phyloP scores from a whole-genome alignment of 2,113 vertebrate species.

The Quiscalus mexicanus region DNA sequence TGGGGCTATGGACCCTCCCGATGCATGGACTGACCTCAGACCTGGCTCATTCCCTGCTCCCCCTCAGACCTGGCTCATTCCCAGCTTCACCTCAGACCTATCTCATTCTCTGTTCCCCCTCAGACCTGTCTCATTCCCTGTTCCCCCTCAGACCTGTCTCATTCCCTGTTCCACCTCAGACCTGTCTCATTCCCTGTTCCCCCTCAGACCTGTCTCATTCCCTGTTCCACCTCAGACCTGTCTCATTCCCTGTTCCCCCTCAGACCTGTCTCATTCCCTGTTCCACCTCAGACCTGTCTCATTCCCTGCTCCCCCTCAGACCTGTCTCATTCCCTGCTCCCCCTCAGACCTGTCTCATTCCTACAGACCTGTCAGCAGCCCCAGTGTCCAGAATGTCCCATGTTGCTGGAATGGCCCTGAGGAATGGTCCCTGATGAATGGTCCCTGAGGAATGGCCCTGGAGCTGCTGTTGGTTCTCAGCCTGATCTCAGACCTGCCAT shows the following conservation, averaged over 20 bases:
- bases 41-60: no score
- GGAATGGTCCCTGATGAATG: background rate
- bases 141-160: background rate
- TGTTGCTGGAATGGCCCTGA: background rate
- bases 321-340: no score
- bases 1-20: background rate
- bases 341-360: background rate
- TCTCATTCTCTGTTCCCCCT: background rate
- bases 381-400: fast-evolving
- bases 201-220: background rate
- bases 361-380: fast-evolving
- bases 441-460: background rate
- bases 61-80: background rate
- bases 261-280: background rate
- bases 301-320: no score
- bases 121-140: no score
- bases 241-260: background rate
- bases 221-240: background rate
- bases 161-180: background rate
- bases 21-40: fast-evolving
- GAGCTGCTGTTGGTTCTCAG: background rate
- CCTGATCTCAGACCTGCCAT: background rate
- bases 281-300: background rate
- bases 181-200: background rate
- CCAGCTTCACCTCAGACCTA: background rate